Base-by-base conservation (phyloP, 2,888 invertebrate genomes). In the Trissolcus brochymenae region DNA sequence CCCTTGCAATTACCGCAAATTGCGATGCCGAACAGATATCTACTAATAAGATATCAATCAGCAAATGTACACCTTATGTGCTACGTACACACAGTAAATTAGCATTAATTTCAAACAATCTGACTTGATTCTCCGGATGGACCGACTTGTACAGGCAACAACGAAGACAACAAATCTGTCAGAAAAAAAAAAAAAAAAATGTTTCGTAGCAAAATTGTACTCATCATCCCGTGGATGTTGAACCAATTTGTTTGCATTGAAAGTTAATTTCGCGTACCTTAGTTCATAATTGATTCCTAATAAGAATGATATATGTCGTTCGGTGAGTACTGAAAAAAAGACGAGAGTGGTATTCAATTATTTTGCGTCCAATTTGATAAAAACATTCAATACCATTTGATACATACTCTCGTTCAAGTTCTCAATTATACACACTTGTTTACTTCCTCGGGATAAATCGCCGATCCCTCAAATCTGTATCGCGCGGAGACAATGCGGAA, bases 11-110 rank as follows among this genome's bases (percentile, higher is more conserved):
- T 61, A 75, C 65, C 17, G 53, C 71, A 71, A 76, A 76, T 76
- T 76, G 71, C 66, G 19, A 40, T 46, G 25, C 46, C 65, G 43
- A 41, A 35, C 54, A 40, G 61, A 62, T 76, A 61, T 61, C 55
- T 61, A 50, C 66, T 76, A 71, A 76, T 71, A 65, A 70, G 70
- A 76, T 70, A 76, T 70, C 60, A 64, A 64, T 68, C 68, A 68
- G 54, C 60, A 70, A 76, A 70, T 70, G 43, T 17, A 14, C 73
- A 16, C 61, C 73, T 66, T 73, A 66, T 65, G 59, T 71, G 51
- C 35, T 35, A 35, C 7, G 35, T 11, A 35, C 7, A 35, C 64
- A 71, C 29, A 55, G 40, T 59, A 46, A 46, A 46, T 29, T 60
- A 40, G 13, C 6, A 56, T 40, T 64, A 72, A 72, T 62, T 35